These are phyloP conservation scores for Pristionchus pacificus DNA, from an alignment of 1,140 invertebrate species.

Conservation along the genomic window DNA sequence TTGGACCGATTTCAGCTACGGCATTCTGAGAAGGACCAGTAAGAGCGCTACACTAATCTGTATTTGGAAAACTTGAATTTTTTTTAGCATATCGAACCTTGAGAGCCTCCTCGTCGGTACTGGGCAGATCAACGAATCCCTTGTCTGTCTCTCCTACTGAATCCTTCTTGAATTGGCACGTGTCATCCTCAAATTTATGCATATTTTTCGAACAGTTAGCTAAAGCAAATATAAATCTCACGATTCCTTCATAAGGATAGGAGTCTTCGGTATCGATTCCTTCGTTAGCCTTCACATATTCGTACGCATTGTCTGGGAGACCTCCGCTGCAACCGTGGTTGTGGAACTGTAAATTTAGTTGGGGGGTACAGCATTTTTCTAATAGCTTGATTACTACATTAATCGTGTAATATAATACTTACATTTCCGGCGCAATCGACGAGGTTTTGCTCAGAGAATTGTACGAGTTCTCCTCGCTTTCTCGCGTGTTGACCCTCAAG, in stretches of 20 bases:
- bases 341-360: no score
- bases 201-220: conserved; percentile 13
- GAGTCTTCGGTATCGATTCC: conserved; percentile 84
- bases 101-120: conserved; percentile 68
- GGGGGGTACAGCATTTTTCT: no score
- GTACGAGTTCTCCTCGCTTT: conserved; percentile 75
- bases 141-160: conserved; percentile 75
- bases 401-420: not conserved
- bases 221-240: no score
- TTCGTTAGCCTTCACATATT: conserved; percentile 79
- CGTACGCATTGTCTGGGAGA: conserved; percentile 81
- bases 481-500: conserved; percentile 94
- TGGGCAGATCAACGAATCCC: conserved; percentile 73
- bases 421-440: conserved; percentile 77
- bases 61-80: not conserved
- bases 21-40: conserved; percentile 63
- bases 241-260: conserved; percentile 80
- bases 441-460: conserved; percentile 92
- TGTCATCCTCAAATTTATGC: conserved; percentile 57
- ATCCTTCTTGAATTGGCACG: conserved; percentile 69
- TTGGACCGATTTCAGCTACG: conserved; percentile 81
- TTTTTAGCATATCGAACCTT: conserved; percentile 45
- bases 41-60: not conserved
- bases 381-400: no score
- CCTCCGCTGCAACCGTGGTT: conserved; percentile 94